Evolutionary conservation across 2,888 invertebrate genomes (phyloP).

Genomic region (Caradrina kadenii): DNA sequence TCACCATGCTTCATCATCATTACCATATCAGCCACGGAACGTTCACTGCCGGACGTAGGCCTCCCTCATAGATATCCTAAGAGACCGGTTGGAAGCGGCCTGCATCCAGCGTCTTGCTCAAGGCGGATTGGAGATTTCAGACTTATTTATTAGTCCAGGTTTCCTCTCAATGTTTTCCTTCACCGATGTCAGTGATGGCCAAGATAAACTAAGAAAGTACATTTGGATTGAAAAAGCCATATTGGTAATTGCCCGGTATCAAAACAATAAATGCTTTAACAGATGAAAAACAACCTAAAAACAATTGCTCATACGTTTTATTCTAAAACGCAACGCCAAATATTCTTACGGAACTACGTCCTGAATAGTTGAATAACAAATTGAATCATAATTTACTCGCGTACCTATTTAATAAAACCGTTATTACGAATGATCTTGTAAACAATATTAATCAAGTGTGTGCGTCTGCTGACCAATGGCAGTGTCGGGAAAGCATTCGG

Average conservation of each 20-base stretch:
- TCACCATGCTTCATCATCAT: no score
- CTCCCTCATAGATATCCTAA: no score
- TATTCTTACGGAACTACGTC: slow-evolving; percentile 3
- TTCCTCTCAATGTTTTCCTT: no score
- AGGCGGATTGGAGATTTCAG: no score
- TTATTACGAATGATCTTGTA: slow-evolving; percentile 18
- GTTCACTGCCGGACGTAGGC: no score
- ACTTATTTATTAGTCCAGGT: no score
- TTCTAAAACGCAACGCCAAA: slow-evolving; percentile 2
- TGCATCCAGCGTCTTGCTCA: no score
- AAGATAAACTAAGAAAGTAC: no score
- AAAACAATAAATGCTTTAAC: background rate
- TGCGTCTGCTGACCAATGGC: slow-evolving; percentile 18
- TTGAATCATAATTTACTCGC: slow-evolving; percentile 19
- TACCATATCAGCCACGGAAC: no score
- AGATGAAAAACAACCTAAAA: background rate
- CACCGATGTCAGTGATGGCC: no score
- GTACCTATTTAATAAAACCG: background rate
- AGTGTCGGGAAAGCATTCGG: slow-evolving; percentile 8
- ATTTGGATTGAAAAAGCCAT: no score
- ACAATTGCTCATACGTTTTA: slow-evolving; percentile 2
- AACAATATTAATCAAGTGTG: slow-evolving; percentile 45
- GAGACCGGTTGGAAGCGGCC: no score
- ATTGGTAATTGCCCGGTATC: background rate
- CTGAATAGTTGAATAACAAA: slow-evolving; percentile 19